phyloP scores from a whole-genome alignment of 2,113 vertebrate genomes.

The Epinephelus fuscoguttatus region DNA sequence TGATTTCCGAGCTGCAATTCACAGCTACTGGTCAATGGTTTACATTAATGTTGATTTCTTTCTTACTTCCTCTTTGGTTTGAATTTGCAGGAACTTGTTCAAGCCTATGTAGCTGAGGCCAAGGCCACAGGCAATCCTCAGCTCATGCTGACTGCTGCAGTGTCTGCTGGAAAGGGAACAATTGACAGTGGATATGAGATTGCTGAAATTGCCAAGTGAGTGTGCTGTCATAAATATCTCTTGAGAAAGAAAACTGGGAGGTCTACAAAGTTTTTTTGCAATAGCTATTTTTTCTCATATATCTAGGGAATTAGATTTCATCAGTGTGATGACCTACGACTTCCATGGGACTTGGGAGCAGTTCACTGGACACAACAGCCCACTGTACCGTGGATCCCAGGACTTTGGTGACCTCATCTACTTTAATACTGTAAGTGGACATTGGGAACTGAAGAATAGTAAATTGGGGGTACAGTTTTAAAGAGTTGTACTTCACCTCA shows the following conservation, averaged over 20 bases:
- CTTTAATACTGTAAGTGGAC: constrained; percentile 82
- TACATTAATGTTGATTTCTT: not conserved
- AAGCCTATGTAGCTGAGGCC: constrained; percentile 83
- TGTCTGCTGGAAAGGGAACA: constrained; percentile 80
- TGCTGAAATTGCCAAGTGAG: constrained; percentile 85
- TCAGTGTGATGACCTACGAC: constrained; percentile 91
- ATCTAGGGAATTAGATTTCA: constrained; percentile 84
- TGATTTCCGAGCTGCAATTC: not conserved
- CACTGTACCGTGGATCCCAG: not conserved
- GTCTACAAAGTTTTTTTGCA: not conserved
- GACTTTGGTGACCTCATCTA: constrained; percentile 74
- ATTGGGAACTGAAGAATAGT: not conserved
- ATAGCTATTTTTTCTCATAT: not conserved
- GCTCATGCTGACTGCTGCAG: constrained; percentile 87
- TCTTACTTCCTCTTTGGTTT: not conserved
- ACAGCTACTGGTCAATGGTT: not conserved
- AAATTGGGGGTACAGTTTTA: not conserved
- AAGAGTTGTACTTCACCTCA: not conserved
- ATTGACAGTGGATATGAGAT: constrained; percentile 87
- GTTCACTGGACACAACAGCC: constrained; percentile 85
- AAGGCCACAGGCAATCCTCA: constrained; percentile 63
- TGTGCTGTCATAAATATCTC: not conserved
- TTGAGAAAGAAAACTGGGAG: not conserved
- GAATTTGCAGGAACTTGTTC: constrained; percentile 83
- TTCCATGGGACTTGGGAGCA: constrained; percentile 87